A percentile compares a stretch with the other conserved stretches of the same genome.
phyloP scores from a whole-genome alignment of 1,140 invertebrate species.

The Drosophila nannoptera region DNA sequence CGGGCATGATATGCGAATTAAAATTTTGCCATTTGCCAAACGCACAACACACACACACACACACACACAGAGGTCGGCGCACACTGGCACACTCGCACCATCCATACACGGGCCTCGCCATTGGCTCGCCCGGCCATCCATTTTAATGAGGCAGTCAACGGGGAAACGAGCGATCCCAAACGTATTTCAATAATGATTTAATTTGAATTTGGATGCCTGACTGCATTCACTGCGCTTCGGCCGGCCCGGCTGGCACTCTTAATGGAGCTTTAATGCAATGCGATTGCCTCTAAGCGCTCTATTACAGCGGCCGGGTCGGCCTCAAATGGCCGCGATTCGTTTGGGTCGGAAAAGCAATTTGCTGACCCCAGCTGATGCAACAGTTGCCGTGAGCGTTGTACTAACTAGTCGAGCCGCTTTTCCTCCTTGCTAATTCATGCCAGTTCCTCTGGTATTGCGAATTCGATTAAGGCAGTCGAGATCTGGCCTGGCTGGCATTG shows the following conservation, averaged over 20 bases:
- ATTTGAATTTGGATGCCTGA: conserved; percentile 68
- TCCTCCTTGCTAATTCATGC: too few species aligned
- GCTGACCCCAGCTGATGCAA: background rate
- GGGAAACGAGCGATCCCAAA: conserved; percentile 30
- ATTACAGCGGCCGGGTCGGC: conserved; percentile 50
- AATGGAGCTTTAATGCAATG: conserved; percentile 69
- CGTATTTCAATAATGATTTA: conserved; percentile 75
- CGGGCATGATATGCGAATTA: conserved; percentile 76
- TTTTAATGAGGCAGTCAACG: conserved; percentile 55
- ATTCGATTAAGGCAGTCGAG: too few species aligned
- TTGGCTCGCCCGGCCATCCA: conserved; percentile 43
- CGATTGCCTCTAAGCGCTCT: conserved; percentile 63
- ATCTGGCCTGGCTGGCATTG: too few species aligned
- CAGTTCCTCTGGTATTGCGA: too few species aligned
- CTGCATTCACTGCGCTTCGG: conserved; percentile 26
- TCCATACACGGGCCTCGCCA: conserved; percentile 15
- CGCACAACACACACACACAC: conserved; percentile 51
- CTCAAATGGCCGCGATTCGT: conserved; percentile 28
- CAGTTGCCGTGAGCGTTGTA: background rate
- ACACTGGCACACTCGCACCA: background rate
- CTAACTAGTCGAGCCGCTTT: too few species aligned
- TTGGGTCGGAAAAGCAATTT: background rate
- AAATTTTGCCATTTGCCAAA: conserved; percentile 77
- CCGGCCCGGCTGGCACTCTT: conserved; percentile 34
- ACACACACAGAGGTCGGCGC: conserved; percentile 3